Percentiles rank a stretch among this genome's conserved stretches.
Conservation (phyloP, 2,888 invertebrate genomes). For the Calliopum simillimum region DNA sequence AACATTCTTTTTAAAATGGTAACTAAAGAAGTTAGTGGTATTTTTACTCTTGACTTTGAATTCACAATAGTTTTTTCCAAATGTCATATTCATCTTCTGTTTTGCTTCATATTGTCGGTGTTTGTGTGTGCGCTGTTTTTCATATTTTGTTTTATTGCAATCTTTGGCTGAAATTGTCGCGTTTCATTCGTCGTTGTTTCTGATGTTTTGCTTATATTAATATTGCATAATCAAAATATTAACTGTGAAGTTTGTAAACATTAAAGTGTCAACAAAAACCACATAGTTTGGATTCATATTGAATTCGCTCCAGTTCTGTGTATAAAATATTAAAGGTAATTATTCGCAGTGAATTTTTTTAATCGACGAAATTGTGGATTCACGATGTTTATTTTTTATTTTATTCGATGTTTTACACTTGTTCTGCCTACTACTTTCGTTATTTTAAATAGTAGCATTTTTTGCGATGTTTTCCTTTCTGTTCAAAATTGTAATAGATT, state of each 20-base stretch:
- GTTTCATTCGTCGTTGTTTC: constrained; percentile 31
- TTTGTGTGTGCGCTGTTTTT: constrained; percentile 23
- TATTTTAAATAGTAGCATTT: neutral
- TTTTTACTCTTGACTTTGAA: too few species aligned
- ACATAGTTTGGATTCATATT: neutral
- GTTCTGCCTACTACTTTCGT: neutral
- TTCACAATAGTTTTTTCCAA: neutral
- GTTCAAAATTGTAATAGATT: constrained; percentile 12
- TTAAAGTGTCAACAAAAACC: constrained; percentile 3
- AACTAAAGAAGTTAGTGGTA: too few species aligned
- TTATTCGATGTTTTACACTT: constrained; percentile 18
- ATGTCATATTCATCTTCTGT: constrained; percentile 36
- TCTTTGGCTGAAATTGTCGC: constrained; percentile 37
- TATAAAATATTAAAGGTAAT: neutral
- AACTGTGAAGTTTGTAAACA: constrained; percentile 26
- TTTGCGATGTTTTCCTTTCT: neutral
- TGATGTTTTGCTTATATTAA: constrained; percentile 41
- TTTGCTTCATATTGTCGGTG: constrained; percentile 18
- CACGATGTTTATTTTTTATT: constrained; percentile 11
- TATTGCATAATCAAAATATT: constrained; percentile 43
- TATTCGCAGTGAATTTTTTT: neutral
- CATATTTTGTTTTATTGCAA: constrained; percentile 32
- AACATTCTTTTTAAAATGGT: too few species aligned
- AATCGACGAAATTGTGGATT: constrained; percentile 2
- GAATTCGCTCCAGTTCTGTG: neutral